Conservation (phyloP, 2,888 invertebrate species). For the Octonoba sinensis region DNA sequence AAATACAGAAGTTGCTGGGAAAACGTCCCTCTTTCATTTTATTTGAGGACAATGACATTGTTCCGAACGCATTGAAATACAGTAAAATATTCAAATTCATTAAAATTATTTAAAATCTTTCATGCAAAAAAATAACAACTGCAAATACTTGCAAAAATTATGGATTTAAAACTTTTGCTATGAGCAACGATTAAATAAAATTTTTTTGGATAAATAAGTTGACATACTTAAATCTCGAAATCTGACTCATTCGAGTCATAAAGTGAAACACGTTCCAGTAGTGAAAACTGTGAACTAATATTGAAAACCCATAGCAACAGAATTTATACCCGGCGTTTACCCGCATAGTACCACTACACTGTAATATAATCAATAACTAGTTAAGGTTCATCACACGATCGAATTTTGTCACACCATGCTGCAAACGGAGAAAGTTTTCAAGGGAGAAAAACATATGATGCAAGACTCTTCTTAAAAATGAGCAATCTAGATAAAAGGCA, state of each 20-base stretch:
- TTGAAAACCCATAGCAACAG: constrained; percentile 35
- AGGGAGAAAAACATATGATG: constrained; percentile 36
- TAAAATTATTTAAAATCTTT: neutral
- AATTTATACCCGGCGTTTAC: constrained; percentile 32
- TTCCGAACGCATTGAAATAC: neutral
- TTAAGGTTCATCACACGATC: constrained; percentile 39
- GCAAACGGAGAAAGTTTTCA: constrained; percentile 31
- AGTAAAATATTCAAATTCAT: neutral
- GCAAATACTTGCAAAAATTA: too few relatives aligned
- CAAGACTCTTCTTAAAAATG: constrained; percentile 5
- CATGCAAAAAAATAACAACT: too few relatives aligned
- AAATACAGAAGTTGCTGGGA: too few relatives aligned
- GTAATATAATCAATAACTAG: constrained; percentile 44
- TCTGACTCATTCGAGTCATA: neutral
- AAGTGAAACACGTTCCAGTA: neutral
- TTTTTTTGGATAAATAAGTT: neutral
- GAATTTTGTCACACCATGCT: constrained; percentile 32
- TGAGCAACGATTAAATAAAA: neutral
- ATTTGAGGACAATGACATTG: constrained; percentile 3
- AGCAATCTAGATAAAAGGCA: neutral
- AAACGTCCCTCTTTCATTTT: neutral
- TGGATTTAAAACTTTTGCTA: neutral
- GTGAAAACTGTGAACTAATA: neutral
- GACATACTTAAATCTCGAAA: constrained; percentile 4
- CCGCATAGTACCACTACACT: constrained; percentile 36